Base-by-base conservation (phyloP, 1,140 invertebrate species). In the Tetramorium alpestre region DNA sequence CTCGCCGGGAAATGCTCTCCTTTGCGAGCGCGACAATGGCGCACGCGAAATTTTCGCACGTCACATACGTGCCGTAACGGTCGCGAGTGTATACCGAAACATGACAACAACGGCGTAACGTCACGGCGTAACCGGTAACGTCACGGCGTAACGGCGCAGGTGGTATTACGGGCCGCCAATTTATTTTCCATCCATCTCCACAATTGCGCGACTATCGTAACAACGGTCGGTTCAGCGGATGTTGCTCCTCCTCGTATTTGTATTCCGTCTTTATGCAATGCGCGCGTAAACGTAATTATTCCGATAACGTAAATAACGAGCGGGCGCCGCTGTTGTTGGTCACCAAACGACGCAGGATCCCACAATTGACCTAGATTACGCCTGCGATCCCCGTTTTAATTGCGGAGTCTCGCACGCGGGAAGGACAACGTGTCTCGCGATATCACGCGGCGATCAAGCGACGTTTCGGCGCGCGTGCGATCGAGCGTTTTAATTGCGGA, bases 141-240 rank as follows among this genome's bases (percentile, higher is more conserved):
- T 67, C 28, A 73, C 33, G 33, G 4, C 13, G 28, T 33, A 33
- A 33, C 67, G 16, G 10, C 80, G 25, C 75, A 47, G 60, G 25
- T 81, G 38, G 49, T 72, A 16, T 22, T 49, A 69, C 28, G 22
- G 41, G 18, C 56, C 51, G 54, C 3, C 67, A 82, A 73, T 82
- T 82, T 60, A 82, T 69, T 75, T 75, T 75, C 69, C 80, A 84
- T 84, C 80, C 54, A 73, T 60, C 80, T 73, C 80, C 51, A 38
- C 78, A 44, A 82, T 58, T 73, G 80, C 44, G 28, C 41, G 69
- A 7, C 80, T 49, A 84, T 73, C 80, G 69, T 84, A 84, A 84
- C 54, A 84, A 60, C 51, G 3, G 28, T 22, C 65, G 25, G 38
- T 16, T n/a, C 49, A 49, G 22, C 28, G 54, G 38, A 58, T 60